Conservation (phyloP, 2,888 invertebrate species). For the Netelia inedita region DNA sequence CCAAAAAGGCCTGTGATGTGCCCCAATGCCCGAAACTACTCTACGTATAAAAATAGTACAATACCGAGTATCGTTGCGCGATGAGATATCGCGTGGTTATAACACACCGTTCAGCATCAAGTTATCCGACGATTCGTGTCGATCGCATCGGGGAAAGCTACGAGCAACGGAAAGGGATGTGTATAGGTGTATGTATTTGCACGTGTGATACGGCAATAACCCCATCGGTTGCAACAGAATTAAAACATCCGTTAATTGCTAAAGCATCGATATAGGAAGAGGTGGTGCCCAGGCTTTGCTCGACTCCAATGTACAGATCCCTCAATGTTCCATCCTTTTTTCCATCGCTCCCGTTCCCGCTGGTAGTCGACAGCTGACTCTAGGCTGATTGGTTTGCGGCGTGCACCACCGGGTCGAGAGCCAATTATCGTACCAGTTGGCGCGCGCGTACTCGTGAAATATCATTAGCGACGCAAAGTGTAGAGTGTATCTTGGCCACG, state of each 20-base stretch:
- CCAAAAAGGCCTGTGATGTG: too few relatives aligned
- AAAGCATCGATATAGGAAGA: slow-evolving; percentile 46
- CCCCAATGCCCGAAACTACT: too few relatives aligned
- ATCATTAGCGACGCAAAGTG: slow-evolving; percentile 65
- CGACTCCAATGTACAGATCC: too few relatives aligned
- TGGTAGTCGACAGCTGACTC: slow-evolving; percentile 54
- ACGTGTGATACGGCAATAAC: slow-evolving; percentile 34
- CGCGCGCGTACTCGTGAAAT: slow-evolving; percentile 60
- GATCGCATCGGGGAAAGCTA: neutral
- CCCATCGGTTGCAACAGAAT: slow-evolving; percentile 16
- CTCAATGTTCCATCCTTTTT: neutral
- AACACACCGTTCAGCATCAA: too few relatives aligned
- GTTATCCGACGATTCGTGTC: too few relatives aligned
- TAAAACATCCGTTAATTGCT: slow-evolving; percentile 65
- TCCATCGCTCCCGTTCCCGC: slow-evolving; percentile 15
- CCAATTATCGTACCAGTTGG: slow-evolving; percentile 63
- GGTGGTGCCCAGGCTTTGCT: neutral
- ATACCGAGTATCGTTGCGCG: too few relatives aligned
- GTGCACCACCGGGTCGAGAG: slow-evolving; percentile 59
- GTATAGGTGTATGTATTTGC: slow-evolving; percentile 22
- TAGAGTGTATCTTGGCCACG: slow-evolving; percentile 58
- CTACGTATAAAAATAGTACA: too few relatives aligned
- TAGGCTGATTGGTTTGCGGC: slow-evolving; percentile 65
- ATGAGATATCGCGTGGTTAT: too few relatives aligned
- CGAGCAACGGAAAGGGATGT: slow-evolving; percentile 2